phyloP scores from a whole-genome alignment of 2,888 invertebrate species.

The Athalia rosae region DNA sequence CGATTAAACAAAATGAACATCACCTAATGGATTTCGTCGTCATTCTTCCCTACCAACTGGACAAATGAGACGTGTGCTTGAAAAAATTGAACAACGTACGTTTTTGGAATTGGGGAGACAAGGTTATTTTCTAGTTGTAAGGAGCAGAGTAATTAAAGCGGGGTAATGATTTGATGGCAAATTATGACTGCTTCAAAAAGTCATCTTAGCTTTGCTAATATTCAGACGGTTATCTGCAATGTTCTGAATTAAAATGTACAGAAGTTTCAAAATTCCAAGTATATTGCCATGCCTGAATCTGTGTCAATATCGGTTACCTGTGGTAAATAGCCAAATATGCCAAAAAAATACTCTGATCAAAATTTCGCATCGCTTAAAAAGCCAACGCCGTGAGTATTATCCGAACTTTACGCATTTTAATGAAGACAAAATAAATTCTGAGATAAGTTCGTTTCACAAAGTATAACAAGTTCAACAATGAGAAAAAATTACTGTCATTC shows the following conservation, averaged over 20 bases:
- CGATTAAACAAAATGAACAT: not conserved
- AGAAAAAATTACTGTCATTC: slow-evolving; percentile 6
- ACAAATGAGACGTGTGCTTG: no score
- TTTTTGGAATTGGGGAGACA: no score
- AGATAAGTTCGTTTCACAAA: no score
- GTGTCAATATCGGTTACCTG: not conserved
- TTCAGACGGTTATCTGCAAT: not conserved
- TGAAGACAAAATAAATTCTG: no score
- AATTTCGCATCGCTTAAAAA: slow-evolving; percentile 5
- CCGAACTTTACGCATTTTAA: no score
- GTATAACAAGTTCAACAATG: not conserved
- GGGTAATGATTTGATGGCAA: no score
- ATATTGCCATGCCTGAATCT: slow-evolving; percentile 9
- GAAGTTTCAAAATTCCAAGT: slow-evolving; percentile 27
- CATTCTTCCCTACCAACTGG: not conserved
- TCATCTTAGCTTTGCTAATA: not conserved
- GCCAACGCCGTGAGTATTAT: slow-evolving; percentile 19
- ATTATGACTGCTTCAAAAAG: not conserved
- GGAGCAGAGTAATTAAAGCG: no score
- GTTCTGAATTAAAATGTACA: slow-evolving; percentile 4
- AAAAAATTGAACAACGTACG: no score
- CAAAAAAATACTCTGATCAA: slow-evolving; percentile 22
- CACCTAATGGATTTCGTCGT: not conserved
- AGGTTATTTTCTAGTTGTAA: no score
- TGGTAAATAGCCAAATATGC: slow-evolving; percentile 13